Conservation (phyloP, 2,888 invertebrate genomes). For the Aricia artaxerxes region DNA sequence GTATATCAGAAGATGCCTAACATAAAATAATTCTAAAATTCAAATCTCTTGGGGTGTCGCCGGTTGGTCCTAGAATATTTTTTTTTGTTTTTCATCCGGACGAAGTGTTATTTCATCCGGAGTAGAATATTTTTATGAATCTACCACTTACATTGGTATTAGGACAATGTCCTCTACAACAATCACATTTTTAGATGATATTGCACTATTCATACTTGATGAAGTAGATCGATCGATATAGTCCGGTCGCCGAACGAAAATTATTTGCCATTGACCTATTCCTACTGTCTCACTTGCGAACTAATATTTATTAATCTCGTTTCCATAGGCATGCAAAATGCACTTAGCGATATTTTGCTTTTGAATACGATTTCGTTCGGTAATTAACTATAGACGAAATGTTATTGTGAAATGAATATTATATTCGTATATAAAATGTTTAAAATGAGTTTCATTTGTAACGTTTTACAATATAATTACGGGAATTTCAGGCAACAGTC, state of each 20-base stretch:
- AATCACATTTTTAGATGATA: conserved; percentile 26
- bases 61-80: conserved; percentile 42
- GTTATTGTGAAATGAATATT: neutral
- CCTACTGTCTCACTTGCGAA: too few species aligned
- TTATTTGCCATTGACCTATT: neutral
- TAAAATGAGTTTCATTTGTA: neutral
- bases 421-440: neutral
- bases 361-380: neutral
- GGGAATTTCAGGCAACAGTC: too few species aligned
- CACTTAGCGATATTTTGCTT: too few species aligned
- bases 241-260: neutral
- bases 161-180: conserved; percentile 25
- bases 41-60: conserved; percentile 37
- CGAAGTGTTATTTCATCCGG: neutral
- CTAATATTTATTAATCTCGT: neutral
- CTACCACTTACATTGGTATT: conserved; percentile 21
- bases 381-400: neutral
- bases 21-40: conserved; percentile 39
- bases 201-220: conserved; percentile 19
- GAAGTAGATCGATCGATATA: neutral
- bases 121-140: conserved; percentile 30
- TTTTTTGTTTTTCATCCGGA: conserved; percentile 21
- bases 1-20: conserved; percentile 35
- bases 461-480: neutral
- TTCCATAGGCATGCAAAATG: neutral